Evolutionary conservation across 2,888 invertebrate species (phyloP).

Genomic region (Adelognathus sp.): DNA sequence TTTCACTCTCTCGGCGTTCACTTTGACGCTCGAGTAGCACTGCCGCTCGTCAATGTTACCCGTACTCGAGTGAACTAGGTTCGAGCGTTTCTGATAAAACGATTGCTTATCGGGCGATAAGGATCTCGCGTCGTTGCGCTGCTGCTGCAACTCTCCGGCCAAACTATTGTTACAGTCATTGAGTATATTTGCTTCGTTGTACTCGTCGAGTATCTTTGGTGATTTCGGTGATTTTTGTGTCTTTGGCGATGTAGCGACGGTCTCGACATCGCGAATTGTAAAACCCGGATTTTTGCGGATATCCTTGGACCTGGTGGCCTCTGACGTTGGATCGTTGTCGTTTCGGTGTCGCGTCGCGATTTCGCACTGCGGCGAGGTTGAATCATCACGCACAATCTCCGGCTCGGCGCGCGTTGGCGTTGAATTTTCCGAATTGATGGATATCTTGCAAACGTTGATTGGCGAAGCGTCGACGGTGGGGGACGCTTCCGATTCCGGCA

Average conservation of each 20-base stretch:
- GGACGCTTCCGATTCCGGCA: conserved; percentile 10
- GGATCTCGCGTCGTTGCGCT: conserved; percentile 29
- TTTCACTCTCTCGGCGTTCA: conserved; percentile 62
- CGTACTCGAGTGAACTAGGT: conserved; percentile 33
- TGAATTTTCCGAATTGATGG: conserved; percentile 48
- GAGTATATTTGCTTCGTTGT: conserved; percentile 74
- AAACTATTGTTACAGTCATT: conserved; percentile 63
- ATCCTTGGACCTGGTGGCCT: background rate
- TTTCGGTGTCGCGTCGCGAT: background rate
- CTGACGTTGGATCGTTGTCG: background rate
- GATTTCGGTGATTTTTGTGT: conserved; percentile 65
- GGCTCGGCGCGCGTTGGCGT: background rate
- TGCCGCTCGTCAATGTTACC: conserved; percentile 63
- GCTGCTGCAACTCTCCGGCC: conserved; percentile 4
- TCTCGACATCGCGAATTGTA: conserved; percentile 17
- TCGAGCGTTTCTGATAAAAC: conserved; percentile 55
- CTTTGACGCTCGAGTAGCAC: conserved; percentile 70
- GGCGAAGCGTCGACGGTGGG: conserved; percentile 15
- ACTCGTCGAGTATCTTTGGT: conserved; percentile 73
- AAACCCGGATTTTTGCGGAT: conserved; percentile 23
- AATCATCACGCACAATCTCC: background rate
- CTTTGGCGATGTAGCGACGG: conserved; percentile 30
- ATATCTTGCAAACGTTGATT: conserved; percentile 60
- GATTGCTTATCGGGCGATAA: conserved; percentile 65
- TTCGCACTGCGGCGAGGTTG: background rate